These are phyloP conservation scores for Noctua fimbriata DNA, from an alignment of 2,888 invertebrate species.

Conservation along the genomic window DNA sequence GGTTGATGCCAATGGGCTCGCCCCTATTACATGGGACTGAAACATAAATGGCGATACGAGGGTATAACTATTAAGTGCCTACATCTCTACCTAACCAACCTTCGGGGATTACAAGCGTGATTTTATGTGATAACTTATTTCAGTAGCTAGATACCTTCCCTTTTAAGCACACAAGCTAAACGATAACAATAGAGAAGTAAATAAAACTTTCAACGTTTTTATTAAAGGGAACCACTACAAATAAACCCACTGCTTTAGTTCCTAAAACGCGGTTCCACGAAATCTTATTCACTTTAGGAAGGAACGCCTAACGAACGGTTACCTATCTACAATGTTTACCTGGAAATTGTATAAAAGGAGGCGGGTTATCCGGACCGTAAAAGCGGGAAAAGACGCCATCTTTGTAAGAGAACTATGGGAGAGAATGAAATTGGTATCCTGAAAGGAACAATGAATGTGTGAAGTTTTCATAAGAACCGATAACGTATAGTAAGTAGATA, in stretches of 20 bases:
- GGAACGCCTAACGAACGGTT: conserved; percentile 24
- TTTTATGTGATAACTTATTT: background rate
- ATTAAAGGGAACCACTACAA: conserved; percentile 7
- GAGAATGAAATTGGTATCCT: conserved; percentile 22
- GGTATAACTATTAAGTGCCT: background rate
- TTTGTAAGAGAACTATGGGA: conserved; percentile 24
- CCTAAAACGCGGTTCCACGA: background rate
- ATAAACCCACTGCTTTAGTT: conserved; percentile 10
- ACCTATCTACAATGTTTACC: conserved; percentile 37
- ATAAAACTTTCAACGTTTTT: conserved; percentile 10
- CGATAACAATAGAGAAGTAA: background rate
- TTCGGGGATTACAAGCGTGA: background rate
- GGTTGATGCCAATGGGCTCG: background rate
- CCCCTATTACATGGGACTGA: background rate
- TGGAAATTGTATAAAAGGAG: conserved; percentile 23
- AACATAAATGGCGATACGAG: background rate
- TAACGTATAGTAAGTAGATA: background rate
- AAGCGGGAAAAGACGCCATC: conserved; percentile 27
- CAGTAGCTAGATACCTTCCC: background rate
- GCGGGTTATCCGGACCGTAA: conserved; percentile 27
- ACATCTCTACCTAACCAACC: background rate
- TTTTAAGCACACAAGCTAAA: background rate
- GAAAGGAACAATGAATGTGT: conserved; percentile 1
- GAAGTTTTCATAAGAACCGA: background rate
- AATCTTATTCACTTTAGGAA: conserved; percentile 22